Evolutionary conservation across 1,140 invertebrate species (phyloP).

Genomic region (Pseudomyrmex concolor): DNA sequence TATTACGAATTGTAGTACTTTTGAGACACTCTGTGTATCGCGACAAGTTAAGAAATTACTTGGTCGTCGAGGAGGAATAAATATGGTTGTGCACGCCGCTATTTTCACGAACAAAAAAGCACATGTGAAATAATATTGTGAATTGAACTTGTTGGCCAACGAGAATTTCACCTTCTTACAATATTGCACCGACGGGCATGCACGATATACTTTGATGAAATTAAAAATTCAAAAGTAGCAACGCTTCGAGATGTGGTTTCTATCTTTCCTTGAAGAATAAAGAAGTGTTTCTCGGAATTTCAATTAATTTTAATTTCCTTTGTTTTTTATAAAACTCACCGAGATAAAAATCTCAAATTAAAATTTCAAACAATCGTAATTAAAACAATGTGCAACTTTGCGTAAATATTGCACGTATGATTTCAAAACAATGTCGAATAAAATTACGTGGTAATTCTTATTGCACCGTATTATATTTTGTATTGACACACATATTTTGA

Average conservation of each 20-base stretch:
- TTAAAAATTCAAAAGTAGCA: not conserved
- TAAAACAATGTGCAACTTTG: too few relatives aligned
- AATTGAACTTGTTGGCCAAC: not conserved
- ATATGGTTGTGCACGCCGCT: not conserved
- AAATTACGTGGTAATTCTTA: not conserved
- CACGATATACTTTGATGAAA: not conserved
- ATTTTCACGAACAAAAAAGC: conserved; percentile 16
- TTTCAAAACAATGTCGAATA: too few relatives aligned
- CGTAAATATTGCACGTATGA: not conserved
- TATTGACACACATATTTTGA: too few relatives aligned
- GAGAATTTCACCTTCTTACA: not conserved
- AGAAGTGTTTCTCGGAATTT: too few relatives aligned
- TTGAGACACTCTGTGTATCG: conserved; percentile 11
- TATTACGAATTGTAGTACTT: not conserved
- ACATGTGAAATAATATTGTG: conserved; percentile 5
- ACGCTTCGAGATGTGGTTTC: too few relatives aligned
- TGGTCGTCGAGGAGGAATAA: conserved; percentile 47
- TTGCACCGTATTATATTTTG: not conserved
- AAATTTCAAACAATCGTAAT: too few relatives aligned
- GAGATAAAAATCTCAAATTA: too few relatives aligned
- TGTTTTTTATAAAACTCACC: too few relatives aligned
- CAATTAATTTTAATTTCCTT: too few relatives aligned
- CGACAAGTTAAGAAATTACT: conserved; percentile 54
- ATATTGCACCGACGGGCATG: not conserved
- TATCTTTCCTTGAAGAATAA: too few relatives aligned